Conservation (phyloP, 2,888 invertebrate species). For the Oasisia sp. region DNA sequence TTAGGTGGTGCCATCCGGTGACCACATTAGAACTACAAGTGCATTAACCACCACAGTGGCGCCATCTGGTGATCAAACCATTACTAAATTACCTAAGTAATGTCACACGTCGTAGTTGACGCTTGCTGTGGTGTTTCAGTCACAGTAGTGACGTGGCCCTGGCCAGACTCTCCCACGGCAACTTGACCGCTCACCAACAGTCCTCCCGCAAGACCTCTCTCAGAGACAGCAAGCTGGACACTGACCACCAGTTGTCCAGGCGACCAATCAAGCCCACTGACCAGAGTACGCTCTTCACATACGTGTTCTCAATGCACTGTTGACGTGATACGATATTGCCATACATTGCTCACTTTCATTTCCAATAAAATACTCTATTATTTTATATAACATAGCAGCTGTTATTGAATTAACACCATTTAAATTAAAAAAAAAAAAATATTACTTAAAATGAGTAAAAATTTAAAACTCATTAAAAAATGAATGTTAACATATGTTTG, state of each 20-base stretch:
- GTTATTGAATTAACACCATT: too few species aligned
- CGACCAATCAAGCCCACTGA: conserved; percentile 58
- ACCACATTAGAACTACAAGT: not conserved
- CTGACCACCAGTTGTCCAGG: conserved; percentile 31
- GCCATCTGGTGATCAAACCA: not conserved
- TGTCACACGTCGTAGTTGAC: not conserved
- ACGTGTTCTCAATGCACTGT: not conserved
- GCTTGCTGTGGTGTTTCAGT: not conserved
- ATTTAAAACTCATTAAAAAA: too few species aligned
- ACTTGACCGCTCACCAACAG: not conserved
- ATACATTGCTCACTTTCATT: too few species aligned
- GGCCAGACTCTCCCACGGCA: not conserved
- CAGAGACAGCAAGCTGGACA: not conserved
- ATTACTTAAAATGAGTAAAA: too few species aligned
- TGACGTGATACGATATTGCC: not conserved
- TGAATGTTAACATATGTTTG: too few species aligned
- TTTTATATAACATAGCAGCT: too few species aligned
- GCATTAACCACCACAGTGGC: not conserved
- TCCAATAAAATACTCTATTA: too few species aligned
- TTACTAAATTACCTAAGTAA: not conserved
- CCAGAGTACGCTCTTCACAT: conserved; percentile 54
- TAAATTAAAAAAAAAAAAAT: too few species aligned
- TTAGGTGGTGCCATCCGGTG: too few species aligned
- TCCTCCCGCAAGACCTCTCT: not conserved
- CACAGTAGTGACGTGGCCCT: not conserved